These are phyloP conservation scores for Pinna nobilis DNA, from an alignment of 1,140 invertebrate genomes.

Conservation along the genomic window DNA sequence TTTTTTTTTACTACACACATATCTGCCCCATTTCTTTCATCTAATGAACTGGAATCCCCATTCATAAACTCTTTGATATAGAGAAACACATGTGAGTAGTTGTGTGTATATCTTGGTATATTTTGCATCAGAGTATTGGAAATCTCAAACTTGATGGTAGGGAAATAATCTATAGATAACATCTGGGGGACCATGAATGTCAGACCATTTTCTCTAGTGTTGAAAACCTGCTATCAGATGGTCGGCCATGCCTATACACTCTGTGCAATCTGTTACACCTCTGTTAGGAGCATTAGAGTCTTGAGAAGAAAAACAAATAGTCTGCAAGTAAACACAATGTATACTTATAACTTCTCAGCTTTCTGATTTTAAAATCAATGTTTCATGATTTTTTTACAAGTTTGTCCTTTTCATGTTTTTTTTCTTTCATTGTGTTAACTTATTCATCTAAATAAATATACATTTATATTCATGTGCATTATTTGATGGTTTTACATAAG, in stretches of 20 bases:
- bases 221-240: slow-evolving; percentile 36
- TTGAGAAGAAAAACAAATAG: no score
- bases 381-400: slow-evolving; percentile 3
- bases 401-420: background rate
- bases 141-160: slow-evolving; percentile 8
- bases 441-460: no score
- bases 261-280: no score
- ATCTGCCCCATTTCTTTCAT: no score
- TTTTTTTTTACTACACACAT: slow-evolving; percentile 28
- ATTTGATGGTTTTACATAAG: no score
- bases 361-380: background rate
- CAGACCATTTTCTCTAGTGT: slow-evolving; percentile 30
- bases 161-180: slow-evolving; percentile 26
- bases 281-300: no score
- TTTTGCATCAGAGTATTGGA: slow-evolving; percentile 23
- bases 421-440: background rate
- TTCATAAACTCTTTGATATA: slow-evolving; percentile 36
- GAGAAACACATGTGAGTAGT: slow-evolving; percentile 36
- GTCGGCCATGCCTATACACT: background rate
- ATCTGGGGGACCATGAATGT: slow-evolving; percentile 27
- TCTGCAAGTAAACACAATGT: no score
- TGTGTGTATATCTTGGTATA: slow-evolving; percentile 40
- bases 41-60: background rate
- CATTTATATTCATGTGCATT: no score
- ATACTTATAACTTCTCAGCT: background rate